Percentiles rank a stretch among this genome's conserved stretches.
Evolutionary conservation across 1,140 invertebrate genomes (phyloP).

Genomic region (Lethrus apterus): DNA sequence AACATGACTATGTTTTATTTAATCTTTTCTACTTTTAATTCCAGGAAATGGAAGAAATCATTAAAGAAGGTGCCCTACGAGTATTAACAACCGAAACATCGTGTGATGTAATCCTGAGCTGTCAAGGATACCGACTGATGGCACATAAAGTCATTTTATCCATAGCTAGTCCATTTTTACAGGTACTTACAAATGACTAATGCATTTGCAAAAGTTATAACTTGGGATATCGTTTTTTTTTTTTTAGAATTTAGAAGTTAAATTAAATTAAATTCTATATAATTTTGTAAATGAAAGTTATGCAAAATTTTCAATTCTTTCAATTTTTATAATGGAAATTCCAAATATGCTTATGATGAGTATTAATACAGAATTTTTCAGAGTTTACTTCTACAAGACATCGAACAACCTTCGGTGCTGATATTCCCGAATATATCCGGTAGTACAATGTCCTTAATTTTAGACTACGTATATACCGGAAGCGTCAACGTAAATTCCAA

Average conservation of each 20-base stretch:
- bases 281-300: too few species aligned
- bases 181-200: too few species aligned
- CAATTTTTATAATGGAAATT: too few species aligned
- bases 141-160: constrained; percentile 39
- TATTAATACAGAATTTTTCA: constrained; percentile 20
- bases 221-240: too few species aligned
- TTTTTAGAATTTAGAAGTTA: too few species aligned
- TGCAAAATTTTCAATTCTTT: too few species aligned
- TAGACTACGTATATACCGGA: constrained; percentile 40
- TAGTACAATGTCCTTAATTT: constrained; percentile 34
- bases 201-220: too few species aligned
- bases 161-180: constrained; percentile 38
- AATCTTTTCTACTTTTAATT: constrained; percentile 6
- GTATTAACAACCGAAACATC: constrained; percentile 32
- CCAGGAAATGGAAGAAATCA: constrained; percentile 33
- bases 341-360: too few species aligned
- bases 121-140: constrained; percentile 32
- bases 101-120: constrained; percentile 38
- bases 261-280: too few species aligned
- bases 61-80: constrained; percentile 33
- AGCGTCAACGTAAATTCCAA: constrained; percentile 26
- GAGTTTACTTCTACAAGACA: constrained; percentile 29
- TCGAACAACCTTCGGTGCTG: constrained; percentile 26
- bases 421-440: constrained; percentile 34
- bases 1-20: too few species aligned